phyloP scores from a whole-genome alignment of 2,113 vertebrate species.

The Dromiciops gliroides region DNA sequence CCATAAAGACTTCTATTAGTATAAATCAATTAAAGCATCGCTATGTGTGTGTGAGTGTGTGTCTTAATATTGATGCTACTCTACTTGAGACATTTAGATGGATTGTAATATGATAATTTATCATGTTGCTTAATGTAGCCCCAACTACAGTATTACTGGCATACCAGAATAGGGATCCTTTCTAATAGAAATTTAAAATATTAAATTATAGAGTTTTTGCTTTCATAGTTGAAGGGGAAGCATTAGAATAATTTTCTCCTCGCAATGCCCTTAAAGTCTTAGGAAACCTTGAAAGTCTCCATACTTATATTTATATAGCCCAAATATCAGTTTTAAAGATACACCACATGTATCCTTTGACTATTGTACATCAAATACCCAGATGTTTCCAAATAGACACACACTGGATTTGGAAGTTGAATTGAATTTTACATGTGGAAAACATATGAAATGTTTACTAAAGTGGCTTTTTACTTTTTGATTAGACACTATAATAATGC shows the following conservation, averaged over 20 bases:
- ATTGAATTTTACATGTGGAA: slow-evolving; percentile 11
- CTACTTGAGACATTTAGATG: background rate
- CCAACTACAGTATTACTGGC: background rate
- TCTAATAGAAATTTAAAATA: background rate
- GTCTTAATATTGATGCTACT: background rate
- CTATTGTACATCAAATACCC: background rate
- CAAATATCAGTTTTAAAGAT: slow-evolving; percentile 2
- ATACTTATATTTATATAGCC: background rate
- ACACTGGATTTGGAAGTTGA: background rate
- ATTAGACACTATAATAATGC: slow-evolving; percentile 42
- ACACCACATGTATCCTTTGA: slow-evolving; percentile 16
- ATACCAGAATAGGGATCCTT: background rate
- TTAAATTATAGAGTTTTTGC: background rate
- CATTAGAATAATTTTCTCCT: background rate
- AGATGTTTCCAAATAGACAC: slow-evolving; percentile 35
- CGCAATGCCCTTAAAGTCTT: background rate
- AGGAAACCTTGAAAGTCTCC: background rate
- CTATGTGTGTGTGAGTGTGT: background rate
- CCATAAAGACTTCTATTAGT: background rate
- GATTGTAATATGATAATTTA: background rate
- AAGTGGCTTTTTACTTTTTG: slow-evolving; percentile 25
- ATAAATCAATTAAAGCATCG: background rate
- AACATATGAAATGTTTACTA: slow-evolving; percentile 42
- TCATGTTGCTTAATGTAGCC: background rate
- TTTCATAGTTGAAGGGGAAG: background rate